Conservation (phyloP, 2,113 vertebrate genomes). For the Podilymbus podiceps region DNA sequence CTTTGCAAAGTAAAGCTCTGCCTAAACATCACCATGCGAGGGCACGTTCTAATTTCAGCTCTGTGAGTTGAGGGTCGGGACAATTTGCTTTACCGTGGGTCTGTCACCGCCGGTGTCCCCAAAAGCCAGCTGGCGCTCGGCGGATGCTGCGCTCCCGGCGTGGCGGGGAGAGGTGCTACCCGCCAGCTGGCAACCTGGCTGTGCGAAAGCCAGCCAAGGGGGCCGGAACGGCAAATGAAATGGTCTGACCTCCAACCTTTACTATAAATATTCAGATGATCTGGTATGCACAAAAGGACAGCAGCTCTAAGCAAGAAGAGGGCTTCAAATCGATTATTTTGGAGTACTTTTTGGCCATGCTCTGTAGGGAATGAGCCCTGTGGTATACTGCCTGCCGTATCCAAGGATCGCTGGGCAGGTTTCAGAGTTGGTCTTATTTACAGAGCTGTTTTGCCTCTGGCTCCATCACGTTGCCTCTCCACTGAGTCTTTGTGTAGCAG, state of each 20-base stretch:
- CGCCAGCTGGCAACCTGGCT: not conserved
- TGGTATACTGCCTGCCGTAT: not conserved
- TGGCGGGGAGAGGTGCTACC: not conserved
- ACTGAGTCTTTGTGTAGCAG: fast-evolving
- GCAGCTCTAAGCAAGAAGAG: not conserved
- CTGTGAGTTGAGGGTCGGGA: fast-evolving
- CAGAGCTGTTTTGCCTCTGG: not conserved
- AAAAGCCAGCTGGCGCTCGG: not conserved
- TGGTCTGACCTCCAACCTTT: not conserved
- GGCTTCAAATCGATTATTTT: not conserved
- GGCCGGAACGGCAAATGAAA: fast-evolving
- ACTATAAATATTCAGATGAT: conserved; percentile 10
- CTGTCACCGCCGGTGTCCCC: fast-evolving
- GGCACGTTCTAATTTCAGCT: not conserved
- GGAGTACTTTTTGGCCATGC: not conserved
- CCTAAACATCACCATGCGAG: not conserved
- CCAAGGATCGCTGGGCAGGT: not conserved
- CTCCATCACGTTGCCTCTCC: not conserved
- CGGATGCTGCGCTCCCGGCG: not conserved
- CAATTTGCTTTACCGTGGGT: fast-evolving
- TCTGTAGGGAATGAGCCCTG: not conserved
- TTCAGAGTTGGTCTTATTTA: not conserved
- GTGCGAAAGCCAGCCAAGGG: fast-evolving
- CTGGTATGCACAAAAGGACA: not conserved
- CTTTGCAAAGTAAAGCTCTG: not conserved